phyloP scores from a whole-genome alignment of 2,888 invertebrate genomes.

The Brassicogethes aeneus region DNA sequence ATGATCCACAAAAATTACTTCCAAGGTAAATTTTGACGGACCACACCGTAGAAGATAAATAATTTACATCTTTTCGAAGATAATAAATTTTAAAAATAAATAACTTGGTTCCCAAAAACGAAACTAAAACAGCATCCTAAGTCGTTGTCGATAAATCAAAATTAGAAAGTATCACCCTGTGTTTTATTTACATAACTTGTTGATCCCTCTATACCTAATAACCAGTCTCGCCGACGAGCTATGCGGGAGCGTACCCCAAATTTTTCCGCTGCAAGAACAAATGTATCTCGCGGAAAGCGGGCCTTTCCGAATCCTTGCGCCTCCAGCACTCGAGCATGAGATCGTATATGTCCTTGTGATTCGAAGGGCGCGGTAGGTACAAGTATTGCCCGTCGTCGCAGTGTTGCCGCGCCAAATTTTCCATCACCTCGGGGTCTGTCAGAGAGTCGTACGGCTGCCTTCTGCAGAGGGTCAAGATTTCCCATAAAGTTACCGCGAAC shows the following conservation, averaged over 20 bases:
- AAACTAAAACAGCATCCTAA: constrained; percentile 9
- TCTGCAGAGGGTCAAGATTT: constrained; percentile 70
- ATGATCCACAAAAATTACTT: neutral
- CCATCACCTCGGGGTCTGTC: constrained; percentile 69
- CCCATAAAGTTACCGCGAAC: constrained; percentile 82
- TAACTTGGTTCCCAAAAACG: constrained; percentile 9
- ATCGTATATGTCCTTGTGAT: constrained; percentile 67
- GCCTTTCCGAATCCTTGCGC: constrained; percentile 62
- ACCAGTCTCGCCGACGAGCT: constrained; percentile 35
- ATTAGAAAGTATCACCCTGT: constrained; percentile 39
- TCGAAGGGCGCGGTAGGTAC: constrained; percentile 54
- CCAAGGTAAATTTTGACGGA: neutral
- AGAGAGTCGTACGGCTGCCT: constrained; percentile 69
- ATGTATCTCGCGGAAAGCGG: constrained; percentile 73
- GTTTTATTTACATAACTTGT: constrained; percentile 39
- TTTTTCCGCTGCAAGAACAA: constrained; percentile 69
- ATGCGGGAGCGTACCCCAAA: constrained; percentile 50
- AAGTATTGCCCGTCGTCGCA: constrained; percentile 53
- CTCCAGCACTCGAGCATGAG: constrained; percentile 83
- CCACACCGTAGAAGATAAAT: neutral
- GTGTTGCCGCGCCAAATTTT: constrained; percentile 66
- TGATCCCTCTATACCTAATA: constrained; percentile 33
- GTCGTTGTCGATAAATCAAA: constrained; percentile 12
- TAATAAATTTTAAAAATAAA: constrained; percentile 8
- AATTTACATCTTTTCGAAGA: neutral